phyloP scores from a whole-genome alignment of 2,797 vertebrate genomes.

The Cuculus canorus region DNA sequence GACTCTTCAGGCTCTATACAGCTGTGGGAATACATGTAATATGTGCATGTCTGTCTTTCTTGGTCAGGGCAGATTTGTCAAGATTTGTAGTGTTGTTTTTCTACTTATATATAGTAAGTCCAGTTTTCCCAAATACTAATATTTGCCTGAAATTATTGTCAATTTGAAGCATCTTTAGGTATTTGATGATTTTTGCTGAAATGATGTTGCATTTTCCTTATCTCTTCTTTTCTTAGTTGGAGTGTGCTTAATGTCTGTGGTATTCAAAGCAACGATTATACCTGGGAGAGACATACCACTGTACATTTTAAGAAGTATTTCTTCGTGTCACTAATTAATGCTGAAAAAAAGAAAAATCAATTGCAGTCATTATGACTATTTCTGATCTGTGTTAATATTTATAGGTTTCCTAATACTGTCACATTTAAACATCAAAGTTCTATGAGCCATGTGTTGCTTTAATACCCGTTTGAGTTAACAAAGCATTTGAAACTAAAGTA shows the following conservation, averaged over 20 bases:
- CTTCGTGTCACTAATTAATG: neutral
- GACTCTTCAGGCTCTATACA: neutral
- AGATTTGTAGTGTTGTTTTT: neutral
- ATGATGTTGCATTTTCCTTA: neutral
- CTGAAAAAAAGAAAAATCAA: neutral
- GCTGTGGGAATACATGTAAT: neutral
- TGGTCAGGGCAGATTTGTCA: neutral
- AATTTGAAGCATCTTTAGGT: neutral
- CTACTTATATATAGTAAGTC: neutral
- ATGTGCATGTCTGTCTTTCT: neutral
- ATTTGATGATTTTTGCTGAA: neutral
- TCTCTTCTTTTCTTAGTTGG: neutral
- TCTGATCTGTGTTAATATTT: neutral
- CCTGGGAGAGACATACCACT: neutral
- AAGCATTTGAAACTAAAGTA: neutral
- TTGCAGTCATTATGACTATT: neutral
- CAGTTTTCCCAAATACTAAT: neutral
- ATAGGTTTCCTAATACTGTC: neutral
- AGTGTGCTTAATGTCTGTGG: accelerated
- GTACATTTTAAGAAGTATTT: neutral
- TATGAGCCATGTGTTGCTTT: neutral
- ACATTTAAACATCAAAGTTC: neutral
- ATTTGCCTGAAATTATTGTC: neutral
- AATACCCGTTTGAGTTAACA: neutral
- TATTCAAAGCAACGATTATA: neutral